Conservation (phyloP, 2,888 invertebrate species). For the Netelia melanura region DNA sequence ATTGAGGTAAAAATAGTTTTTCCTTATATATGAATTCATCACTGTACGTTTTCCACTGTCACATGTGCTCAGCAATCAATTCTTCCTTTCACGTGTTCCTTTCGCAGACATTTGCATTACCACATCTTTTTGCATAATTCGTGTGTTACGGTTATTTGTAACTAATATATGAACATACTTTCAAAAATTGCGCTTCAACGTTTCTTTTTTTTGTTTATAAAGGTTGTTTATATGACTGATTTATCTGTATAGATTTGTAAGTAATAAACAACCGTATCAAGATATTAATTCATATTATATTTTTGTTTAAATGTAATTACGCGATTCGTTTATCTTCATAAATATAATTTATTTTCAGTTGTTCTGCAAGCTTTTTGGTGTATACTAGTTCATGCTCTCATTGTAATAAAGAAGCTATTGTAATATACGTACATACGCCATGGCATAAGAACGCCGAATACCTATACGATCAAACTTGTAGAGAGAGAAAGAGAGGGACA, state of each 20-base stretch:
- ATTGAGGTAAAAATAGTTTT: neutral
- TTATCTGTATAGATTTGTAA: neutral
- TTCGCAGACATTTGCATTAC: neutral
- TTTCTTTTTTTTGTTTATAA: conserved; percentile 3
- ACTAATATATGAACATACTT: neutral
- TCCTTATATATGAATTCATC: neutral
- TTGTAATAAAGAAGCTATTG: no score
- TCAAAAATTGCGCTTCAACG: neutral
- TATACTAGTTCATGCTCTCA: no score
- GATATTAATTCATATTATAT: neutral
- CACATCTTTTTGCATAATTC: neutral
- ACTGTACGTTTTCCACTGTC: neutral
- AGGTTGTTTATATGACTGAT: conserved; percentile 7
- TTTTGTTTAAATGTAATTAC: no score
- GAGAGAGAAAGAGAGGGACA: no score
- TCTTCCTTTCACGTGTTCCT: neutral
- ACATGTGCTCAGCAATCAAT: neutral
- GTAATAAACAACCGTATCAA: conserved; percentile 14
- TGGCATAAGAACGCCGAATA: no score
- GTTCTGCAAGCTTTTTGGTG: no score
- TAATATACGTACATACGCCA: no score
- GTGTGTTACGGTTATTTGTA: neutral
- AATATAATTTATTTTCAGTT: no score
- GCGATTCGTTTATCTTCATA: no score
- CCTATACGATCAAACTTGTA: no score